Conservation (phyloP, 2,888 invertebrate genomes). For the Drosophila lutescens region DNA sequence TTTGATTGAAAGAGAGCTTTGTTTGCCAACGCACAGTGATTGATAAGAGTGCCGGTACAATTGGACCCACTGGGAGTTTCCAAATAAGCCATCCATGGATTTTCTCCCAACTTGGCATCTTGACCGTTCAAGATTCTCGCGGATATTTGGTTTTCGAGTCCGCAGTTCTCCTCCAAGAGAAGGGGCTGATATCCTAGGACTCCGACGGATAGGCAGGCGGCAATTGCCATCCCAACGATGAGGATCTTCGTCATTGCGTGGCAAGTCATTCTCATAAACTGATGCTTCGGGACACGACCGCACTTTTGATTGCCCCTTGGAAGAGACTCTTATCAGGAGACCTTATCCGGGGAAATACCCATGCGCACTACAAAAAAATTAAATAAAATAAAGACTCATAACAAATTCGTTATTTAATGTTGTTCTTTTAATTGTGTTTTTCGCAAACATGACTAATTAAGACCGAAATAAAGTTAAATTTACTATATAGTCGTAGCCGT, state of each 20-base stretch:
- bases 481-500: no score
- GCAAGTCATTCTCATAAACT: constrained; percentile 1
- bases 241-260: neutral
- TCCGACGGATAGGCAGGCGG: neutral
- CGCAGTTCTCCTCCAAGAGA: constrained; percentile 12
- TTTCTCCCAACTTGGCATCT: neutral
- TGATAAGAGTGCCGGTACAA: constrained; percentile 6
- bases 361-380: neutral
- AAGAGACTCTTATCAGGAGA: neutral
- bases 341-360: neutral
- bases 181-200: neutral
- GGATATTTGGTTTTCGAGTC: neutral
- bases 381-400: no score
- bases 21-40: constrained; percentile 1
- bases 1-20: neutral
- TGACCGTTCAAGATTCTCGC: fast-evolving
- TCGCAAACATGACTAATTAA: no score
- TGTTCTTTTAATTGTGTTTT: no score
- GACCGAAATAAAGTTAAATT: no score
- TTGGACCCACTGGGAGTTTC: neutral
- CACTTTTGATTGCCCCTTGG: neutral
- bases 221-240: neutral
- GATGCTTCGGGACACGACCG: neutral
- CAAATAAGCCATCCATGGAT: constrained; percentile 15
- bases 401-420: no score